Base-by-base conservation (phyloP, 2,797 vertebrate species). In the Corythornis leucogaster region DNA sequence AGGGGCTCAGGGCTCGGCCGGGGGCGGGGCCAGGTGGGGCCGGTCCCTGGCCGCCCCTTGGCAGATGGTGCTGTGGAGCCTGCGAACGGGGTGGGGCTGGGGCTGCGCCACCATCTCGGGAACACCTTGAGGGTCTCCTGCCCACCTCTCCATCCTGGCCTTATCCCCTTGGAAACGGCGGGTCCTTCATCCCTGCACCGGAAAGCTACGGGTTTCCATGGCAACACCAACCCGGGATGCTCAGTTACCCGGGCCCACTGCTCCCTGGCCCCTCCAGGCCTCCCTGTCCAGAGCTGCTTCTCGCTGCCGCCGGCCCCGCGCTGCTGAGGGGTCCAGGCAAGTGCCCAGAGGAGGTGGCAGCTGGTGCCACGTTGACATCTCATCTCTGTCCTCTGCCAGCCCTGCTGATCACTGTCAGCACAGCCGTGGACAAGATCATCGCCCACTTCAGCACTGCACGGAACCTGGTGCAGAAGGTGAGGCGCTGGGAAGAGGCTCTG, bases 401-500 rank as follows among this genome's bases (percentile, higher is more conserved):
- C 25, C 90, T 98, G 87, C 97, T 98, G 35, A 96, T 98, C 80
- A 97, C 98, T 0, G 80, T 99, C 95, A 99, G 98, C 43, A 94
- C 98, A 24, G 98, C 99, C 2, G 99, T 99, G 97, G 99, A 99
- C 83, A 98, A 98, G 94, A 97, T 99, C 76, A 97, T 99, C 94
- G 98, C 98, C n/a, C 98, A 99, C 93, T 99, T 99, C 89, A 98
- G 98, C 96, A 96, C 98, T 0, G 98, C 99, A 1, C 96, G 99
- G 90, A 99, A 99, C 80, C 83, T 99, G 46, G 99, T 99, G 87
- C 99, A 99, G 97, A 99, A 99, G 99, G 99, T 99, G 79, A 97
- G 98, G 25, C 28, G 5, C 38, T 38, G 38, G 38, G 38, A 13
- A 38, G 38, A 38, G 38, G 38, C 38, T 0, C 40, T 8, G 67